Percentiles rank a stretch among this genome's conserved stretches.
These are phyloP conservation scores for Parnassius orleans DNA, from an alignment of 2,888 invertebrate genomes.

Conservation along the genomic window DNA sequence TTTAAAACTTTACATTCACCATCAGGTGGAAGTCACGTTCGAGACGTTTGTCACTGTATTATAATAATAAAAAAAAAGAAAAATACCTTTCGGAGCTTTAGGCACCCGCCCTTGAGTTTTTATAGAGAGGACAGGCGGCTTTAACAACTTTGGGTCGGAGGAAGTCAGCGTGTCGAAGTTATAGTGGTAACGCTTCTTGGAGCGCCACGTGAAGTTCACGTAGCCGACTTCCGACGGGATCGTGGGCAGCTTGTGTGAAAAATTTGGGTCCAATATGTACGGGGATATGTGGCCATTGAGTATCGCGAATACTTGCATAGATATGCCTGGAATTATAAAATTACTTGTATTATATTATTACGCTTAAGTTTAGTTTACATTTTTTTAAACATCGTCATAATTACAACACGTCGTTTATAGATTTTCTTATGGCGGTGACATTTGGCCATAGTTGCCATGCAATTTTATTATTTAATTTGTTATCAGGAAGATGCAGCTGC, in stretches of 20 bases:
- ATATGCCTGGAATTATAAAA: slow-evolving; percentile 82
- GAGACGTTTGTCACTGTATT: too few relatives aligned
- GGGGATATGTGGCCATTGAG: slow-evolving; percentile 91
- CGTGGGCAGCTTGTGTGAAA: slow-evolving; percentile 93
- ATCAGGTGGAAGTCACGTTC: too few relatives aligned
- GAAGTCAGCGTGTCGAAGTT: slow-evolving; percentile 93
- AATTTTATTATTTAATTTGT: too few relatives aligned
- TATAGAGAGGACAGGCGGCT: slow-evolving; percentile 93
- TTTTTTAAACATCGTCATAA: too few relatives aligned
- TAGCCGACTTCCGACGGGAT: slow-evolving; percentile 95
- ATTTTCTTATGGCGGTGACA: too few relatives aligned
- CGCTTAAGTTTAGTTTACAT: too few relatives aligned
- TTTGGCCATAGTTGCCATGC: too few relatives aligned
- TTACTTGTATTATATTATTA: too few relatives aligned
- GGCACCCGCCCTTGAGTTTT: slow-evolving; percentile 93
- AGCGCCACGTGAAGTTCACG: slow-evolving; percentile 95
- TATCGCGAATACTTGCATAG: slow-evolving; percentile 95
- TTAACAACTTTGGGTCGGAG: slow-evolving; percentile 90
- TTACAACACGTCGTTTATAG: too few relatives aligned
- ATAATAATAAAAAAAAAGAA: background rate
- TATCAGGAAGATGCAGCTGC: too few relatives aligned
- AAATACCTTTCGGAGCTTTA: slow-evolving; percentile 88
- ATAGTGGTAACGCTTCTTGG: slow-evolving; percentile 91
- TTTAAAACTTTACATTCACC: too few relatives aligned
- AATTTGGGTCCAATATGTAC: slow-evolving; percentile 93